A percentile compares a stretch with the other conserved stretches of the same genome.
Evolutionary conservation across 1,140 invertebrate species (phyloP).

Genomic region (Drosophila aff.): DNA sequence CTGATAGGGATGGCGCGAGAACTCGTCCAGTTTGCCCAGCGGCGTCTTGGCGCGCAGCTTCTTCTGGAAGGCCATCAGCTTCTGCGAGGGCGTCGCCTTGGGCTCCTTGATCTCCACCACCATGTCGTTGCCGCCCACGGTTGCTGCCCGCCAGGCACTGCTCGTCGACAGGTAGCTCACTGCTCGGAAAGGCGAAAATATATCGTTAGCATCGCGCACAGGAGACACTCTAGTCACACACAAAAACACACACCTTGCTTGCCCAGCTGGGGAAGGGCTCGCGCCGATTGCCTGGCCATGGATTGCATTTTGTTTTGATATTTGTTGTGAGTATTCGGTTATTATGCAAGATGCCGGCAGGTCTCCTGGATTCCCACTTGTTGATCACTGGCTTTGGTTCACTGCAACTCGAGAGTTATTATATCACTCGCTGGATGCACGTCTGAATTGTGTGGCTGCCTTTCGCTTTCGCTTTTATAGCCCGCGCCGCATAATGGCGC

Average conservation of each 20-base stretch:
- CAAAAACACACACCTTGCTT: slow-evolving; percentile 72
- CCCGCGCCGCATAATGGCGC: background rate
- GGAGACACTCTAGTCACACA: slow-evolving; percentile 16
- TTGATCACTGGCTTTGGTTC: slow-evolving; percentile 4
- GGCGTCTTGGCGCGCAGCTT: slow-evolving; percentile 88
- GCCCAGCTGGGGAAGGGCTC: slow-evolving; percentile 60
- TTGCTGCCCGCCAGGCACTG: slow-evolving; percentile 40
- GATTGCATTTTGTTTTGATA: slow-evolving; percentile 67
- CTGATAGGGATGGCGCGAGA: slow-evolving; percentile 90
- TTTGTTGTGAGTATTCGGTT: slow-evolving; percentile 16
- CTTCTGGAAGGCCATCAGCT: slow-evolving; percentile 87
- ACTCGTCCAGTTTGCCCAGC: slow-evolving; percentile 88
- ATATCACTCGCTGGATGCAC: slow-evolving; percentile 18
- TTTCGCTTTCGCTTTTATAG: slow-evolving; percentile 30
- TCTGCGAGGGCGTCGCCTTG: slow-evolving; percentile 59
- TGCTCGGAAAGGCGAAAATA: slow-evolving; percentile 35
- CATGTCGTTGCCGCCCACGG: slow-evolving; percentile 32
- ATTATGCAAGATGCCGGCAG: slow-evolving; percentile 42
- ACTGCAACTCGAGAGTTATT: slow-evolving; percentile 3
- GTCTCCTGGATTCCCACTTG: background rate
- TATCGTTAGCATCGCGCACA: slow-evolving; percentile 13
- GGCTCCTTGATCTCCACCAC: slow-evolving; percentile 70
- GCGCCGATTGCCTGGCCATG: slow-evolving; percentile 62
- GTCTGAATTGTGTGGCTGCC: slow-evolving; percentile 17
- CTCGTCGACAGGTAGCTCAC: slow-evolving; percentile 63